Base-by-base conservation (phyloP, 2,797 vertebrate genomes). In the Sebastes melanostomus region DNA sequence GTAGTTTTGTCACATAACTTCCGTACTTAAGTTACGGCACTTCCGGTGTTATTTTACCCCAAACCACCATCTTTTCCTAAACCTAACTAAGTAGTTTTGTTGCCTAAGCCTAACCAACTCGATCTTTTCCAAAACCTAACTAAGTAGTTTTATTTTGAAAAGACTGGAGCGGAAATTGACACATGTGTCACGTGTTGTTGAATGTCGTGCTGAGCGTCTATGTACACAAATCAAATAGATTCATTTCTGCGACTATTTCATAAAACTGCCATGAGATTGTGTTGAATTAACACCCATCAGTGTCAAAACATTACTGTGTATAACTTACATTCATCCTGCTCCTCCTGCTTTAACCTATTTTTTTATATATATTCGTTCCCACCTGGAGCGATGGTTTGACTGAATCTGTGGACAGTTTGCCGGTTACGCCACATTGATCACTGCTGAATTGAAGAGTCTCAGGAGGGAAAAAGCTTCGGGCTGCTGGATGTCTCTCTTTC, bases 371-470 rank as follows among this genome's bases (percentile, higher is more conserved):
- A 67, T 70, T 32, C 4, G 5, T 55, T 36, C 75, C 67, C 62
- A 74, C 72, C 79, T 62, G n/a, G 36, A 56, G 62, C 72, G 24
- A 58, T 1, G 42, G 30, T 70, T 80, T 70, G 75, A 75, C 73
- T 55, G n/a, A 62, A 66, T 25, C 54, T 63, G 63, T 32, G 56
- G 84, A 77, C 68, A 66, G n/a, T 70, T 70, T 77, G 29, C 62
- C 30, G n/a, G 79, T 55, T 72, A 55, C 74, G 29, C 77, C 62
- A 69, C 83, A 84, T 68, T 82, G 77, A 87, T 89, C 81, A 80
- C 58, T 6, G 54, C 50, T 71, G 32, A 70, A 75, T 75, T 62
- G 69, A 75, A 62, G 70, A 80, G 78, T 80, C 84, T 76, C 65
- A 1, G 65, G 77, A 59, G 74, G 54, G 20, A 22, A 61, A 61